A percentile compares a stretch with the other conserved stretches of the same genome.
These are phyloP conservation scores for Tragelaphus scriptus DNA, from an alignment of 2,113 vertebrate species.

Conservation along the genomic window DNA sequence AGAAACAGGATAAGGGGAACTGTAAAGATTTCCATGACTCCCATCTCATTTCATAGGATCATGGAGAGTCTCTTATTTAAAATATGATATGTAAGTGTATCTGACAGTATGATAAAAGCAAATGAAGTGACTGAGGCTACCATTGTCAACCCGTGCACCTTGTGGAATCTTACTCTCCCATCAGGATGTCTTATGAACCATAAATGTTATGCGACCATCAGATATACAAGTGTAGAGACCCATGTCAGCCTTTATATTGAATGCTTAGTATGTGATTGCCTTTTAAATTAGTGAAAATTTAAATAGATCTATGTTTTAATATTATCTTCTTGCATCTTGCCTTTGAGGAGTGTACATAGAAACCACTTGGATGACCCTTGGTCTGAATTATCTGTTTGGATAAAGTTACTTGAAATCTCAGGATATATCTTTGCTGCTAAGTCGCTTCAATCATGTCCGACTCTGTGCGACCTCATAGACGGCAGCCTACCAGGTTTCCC, in stretches of 20 bases:
- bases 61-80: neutral
- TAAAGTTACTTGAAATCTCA: neutral
- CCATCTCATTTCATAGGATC: neutral
- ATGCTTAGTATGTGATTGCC: neutral
- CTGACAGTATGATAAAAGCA: neutral
- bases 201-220: neutral
- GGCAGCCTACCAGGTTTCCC: too few relatives aligned
- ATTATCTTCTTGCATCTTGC: neutral
- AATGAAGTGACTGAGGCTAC: neutral
- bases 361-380: neutral
- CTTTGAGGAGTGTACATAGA: neutral
- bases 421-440: neutral
- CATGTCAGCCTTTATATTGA: neutral
- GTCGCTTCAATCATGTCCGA: too few relatives aligned
- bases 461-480: too few relatives aligned
- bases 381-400: neutral
- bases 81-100: neutral
- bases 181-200: neutral
- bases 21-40: neutral
- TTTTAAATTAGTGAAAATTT: neutral
- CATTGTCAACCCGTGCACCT: too few relatives aligned
- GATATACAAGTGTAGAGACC: neutral
- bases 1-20: neutral
- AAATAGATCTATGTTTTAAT: neutral
- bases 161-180: neutral